Conservation (phyloP, 2,888 invertebrate species). For the Chrysolina haemoptera region DNA sequence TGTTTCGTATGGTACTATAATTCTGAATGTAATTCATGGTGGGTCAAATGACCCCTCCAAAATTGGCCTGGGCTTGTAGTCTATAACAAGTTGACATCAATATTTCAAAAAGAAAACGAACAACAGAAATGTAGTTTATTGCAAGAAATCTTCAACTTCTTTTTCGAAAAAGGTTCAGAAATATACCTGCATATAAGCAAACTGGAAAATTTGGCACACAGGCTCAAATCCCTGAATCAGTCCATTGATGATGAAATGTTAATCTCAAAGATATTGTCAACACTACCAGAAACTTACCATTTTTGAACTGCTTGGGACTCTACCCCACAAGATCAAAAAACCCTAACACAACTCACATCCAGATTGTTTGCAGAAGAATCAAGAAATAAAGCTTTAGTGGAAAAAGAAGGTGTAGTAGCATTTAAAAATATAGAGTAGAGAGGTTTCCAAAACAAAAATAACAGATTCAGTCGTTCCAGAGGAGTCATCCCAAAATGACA, state of each 20-base stretch:
- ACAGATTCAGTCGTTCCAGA: neutral
- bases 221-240: slow-evolving; percentile 34
- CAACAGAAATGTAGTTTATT: no score
- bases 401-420: slow-evolving; percentile 33
- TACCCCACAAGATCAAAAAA: slow-evolving; percentile 29
- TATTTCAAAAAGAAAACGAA: no score
- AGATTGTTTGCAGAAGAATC: slow-evolving; percentile 41
- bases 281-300: slow-evolving; percentile 60
- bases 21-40: no score
- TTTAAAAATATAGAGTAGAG: slow-evolving; percentile 22
- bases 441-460: slow-evolving; percentile 15
- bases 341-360: slow-evolving; percentile 46
- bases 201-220: slow-evolving; percentile 42
- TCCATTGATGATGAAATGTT: slow-evolving; percentile 40
- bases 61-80: no score
- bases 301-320: slow-evolving; percentile 43
- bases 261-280: slow-evolving; percentile 47
- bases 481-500: neutral
- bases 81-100: no score
- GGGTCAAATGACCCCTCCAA: no score
- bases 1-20: no score
- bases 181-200: slow-evolving; percentile 23
- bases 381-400: slow-evolving; percentile 23
- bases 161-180: neutral
- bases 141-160: neutral